These are phyloP conservation scores for Sylvietta virens DNA, from an alignment of 2,113 vertebrate species.

Conservation along the genomic window DNA sequence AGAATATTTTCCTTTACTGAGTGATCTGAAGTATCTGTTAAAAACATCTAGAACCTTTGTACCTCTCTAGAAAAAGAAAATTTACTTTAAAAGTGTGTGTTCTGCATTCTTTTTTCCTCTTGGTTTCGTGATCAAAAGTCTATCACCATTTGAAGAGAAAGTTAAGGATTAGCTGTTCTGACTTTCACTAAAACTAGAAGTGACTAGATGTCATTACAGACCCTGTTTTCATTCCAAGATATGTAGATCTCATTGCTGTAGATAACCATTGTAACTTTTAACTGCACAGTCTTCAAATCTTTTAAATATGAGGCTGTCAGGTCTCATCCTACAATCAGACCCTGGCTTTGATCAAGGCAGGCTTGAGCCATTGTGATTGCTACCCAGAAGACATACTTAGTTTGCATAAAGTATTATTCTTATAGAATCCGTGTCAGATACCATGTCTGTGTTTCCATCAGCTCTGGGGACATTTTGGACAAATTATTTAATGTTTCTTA, in stretches of 20 bases:
- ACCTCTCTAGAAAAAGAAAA: not conserved
- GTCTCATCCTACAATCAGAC: not conserved
- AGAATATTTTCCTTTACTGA: not conserved
- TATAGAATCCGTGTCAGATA: not conserved
- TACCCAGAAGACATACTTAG: not conserved
- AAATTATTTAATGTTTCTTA: not conserved
- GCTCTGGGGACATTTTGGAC: not conserved
- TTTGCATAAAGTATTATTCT: not conserved
- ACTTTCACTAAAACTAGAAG: not conserved
- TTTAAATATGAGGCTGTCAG: constrained; percentile 41
- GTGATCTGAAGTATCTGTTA: not conserved
- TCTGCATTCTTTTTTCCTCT: not conserved
- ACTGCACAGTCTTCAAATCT: constrained; percentile 3
- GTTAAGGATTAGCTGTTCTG: not conserved
- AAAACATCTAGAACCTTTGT: not conserved
- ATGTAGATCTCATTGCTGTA: not conserved
- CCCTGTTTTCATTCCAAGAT: not conserved
- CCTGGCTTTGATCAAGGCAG: constrained; percentile 1
- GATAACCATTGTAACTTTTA: not conserved
- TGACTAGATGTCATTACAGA: not conserved
- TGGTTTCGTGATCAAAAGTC: not conserved
- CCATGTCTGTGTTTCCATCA: not conserved
- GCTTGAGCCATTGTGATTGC: not conserved
- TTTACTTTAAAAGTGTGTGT: not conserved
- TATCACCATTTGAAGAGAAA: not conserved